phyloP scores from a whole-genome alignment of 2,797 vertebrate species.

The Pangasius krempfi region DNA sequence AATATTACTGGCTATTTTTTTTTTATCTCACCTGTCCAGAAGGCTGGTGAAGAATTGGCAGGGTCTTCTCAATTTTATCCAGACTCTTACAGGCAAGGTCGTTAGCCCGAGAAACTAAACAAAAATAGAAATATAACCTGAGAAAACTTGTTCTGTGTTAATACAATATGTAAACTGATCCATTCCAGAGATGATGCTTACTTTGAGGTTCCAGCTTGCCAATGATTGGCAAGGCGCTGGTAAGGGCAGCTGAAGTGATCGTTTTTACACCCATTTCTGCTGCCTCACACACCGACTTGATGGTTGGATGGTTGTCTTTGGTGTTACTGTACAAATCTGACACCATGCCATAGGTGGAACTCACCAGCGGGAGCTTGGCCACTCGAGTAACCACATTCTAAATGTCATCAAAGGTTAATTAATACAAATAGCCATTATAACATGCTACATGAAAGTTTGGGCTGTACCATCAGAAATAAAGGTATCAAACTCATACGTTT shows the following conservation, averaged over 20 bases:
- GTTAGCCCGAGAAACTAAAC: slow-evolving; percentile 85
- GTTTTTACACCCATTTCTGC: slow-evolving; percentile 86
- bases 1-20: not conserved
- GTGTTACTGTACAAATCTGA: slow-evolving; percentile 81
- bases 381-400: slow-evolving; percentile 86
- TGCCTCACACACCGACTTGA: slow-evolving; percentile 85
- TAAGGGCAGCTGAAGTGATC: slow-evolving; percentile 81
- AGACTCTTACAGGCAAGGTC: slow-evolving; percentile 86
- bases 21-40: slow-evolving; percentile 78
- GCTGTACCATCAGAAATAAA: not conserved
- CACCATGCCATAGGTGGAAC: slow-evolving; percentile 85
- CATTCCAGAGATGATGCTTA: slow-evolving; percentile 69
- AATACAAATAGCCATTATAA: not conserved
- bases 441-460: not conserved
- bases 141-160: not conserved
- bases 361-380: slow-evolving; percentile 85
- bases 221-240: slow-evolving; percentile 84
- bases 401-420: slow-evolving; percentile 13
- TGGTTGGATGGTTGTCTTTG: slow-evolving; percentile 85
- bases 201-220: slow-evolving; percentile 87
- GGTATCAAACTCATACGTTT: not conserved
- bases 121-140: slow-evolving; percentile 6
- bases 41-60: slow-evolving; percentile 84
- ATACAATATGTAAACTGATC: not conserved
- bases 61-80: slow-evolving; percentile 85